These are phyloP conservation scores for Elephantulus edwardii DNA, from an alignment of 2,113 vertebrate genomes.

Conservation along the genomic window DNA sequence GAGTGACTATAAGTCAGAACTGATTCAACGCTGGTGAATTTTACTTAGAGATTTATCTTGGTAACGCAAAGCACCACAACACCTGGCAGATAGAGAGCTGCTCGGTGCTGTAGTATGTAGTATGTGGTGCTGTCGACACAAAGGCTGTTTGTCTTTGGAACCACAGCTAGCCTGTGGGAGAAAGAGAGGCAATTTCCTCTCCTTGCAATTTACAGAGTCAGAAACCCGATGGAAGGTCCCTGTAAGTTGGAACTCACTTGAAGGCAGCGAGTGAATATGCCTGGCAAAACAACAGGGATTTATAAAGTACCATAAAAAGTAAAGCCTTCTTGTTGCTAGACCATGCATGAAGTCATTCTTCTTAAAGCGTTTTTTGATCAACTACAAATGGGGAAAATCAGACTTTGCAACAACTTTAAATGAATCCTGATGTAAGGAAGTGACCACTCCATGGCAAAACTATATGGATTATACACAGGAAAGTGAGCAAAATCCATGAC, in stretches of 20 bases:
- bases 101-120: no score
- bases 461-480: background rate
- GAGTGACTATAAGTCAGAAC: no score
- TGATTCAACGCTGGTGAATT: no score
- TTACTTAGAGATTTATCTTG: no score
- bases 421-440: background rate
- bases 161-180: no score
- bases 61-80: background rate
- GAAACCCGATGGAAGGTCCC: no score
- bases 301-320: background rate
- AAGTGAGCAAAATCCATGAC: background rate
- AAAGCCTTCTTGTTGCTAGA: background rate
- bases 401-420: background rate
- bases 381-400: background rate
- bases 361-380: conserved; percentile 25
- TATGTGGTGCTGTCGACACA: no score
- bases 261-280: no score
- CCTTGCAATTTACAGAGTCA: no score
- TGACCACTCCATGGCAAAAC: background rate
- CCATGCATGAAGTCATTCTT: background rate
- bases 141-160: no score
- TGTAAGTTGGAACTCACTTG: no score
- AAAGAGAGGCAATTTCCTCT: no score
- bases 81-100: background rate
- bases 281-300: background rate